Evolutionary conservation across 2,797 vertebrate species (phyloP), one percentile per base, ranked within the genome.

Genomic region (Setipinna tenuifilis): DNA sequence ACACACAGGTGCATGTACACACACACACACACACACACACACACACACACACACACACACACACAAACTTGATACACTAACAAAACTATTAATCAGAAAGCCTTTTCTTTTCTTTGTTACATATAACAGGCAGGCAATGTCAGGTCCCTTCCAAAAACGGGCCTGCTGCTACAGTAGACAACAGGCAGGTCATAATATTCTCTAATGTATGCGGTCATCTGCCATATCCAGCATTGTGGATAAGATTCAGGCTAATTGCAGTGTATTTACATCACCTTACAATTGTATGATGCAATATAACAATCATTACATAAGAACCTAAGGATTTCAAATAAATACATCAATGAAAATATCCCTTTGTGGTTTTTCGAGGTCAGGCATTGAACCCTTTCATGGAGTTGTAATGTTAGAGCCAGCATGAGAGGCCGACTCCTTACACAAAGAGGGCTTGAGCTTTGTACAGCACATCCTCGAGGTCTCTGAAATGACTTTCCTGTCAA

Each of bases 11-110:
- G 50, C 81, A 82, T 41, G 48, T n/a, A 83, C 85, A 83, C 57
- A 54, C 5, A 86, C 50, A 82, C 82, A 85, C 48, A 87, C 50
- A 87, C 35, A 81, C 57, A 81, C 83, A 82, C 46, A 85, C 44
- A 48, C 81, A 62, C 25, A 75, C 14, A 75, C 31, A 75, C 14
- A 75, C 31, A 75, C 14, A 75, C 25, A 35, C 28, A 75, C 12
- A 75, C 68, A 75, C 14, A 75, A 31, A 31, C 28, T 65, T 25
- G 61, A 12, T 17, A 35, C 12, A 31, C 12, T 14, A 14, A 65
- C n/a, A 65, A 25, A 25, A 65, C n/a, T 23, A 1, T 50, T 0
- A 50, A 50, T 50, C 12, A 50, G 6, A 50, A 50, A 12, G 1
- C 3, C 48, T 12, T 50, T 0, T 7, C 48, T 50, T 50, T 6